These are phyloP conservation scores for Hirtodrosophila cameraria DNA, from an alignment of 2,888 invertebrate genomes.

Conservation along the genomic window DNA sequence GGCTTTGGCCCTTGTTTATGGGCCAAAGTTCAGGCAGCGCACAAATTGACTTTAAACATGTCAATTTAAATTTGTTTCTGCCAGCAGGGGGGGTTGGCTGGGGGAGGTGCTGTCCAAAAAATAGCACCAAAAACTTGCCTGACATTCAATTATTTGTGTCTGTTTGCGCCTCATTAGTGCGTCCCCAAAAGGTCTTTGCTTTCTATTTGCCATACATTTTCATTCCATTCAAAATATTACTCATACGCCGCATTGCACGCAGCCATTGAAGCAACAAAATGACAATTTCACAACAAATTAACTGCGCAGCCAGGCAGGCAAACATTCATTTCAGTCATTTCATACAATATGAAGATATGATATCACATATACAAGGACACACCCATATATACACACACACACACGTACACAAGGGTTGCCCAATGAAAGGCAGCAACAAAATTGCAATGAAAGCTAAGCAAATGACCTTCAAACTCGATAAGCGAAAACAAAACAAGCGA, in stretches of 20 bases:
- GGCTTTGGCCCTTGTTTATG: constrained; percentile 67
- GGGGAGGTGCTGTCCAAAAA: not conserved
- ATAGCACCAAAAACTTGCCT: not conserved
- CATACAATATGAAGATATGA: constrained; percentile 57
- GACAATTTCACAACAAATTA: constrained; percentile 80
- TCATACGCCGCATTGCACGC: constrained; percentile 74
- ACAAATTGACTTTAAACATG: constrained; percentile 76
- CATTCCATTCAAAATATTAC: constrained; percentile 61
- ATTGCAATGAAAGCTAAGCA: constrained; percentile 67
- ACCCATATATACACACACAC: constrained; percentile 7
- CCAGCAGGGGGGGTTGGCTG: no score
- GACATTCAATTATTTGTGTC: constrained; percentile 15
- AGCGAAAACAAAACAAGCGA: constrained; percentile 79
- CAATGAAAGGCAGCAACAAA: constrained; percentile 15
- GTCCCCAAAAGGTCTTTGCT: constrained; percentile 43
- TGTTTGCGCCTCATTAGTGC: constrained; percentile 65
- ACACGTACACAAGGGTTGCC: not conserved
- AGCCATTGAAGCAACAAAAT: constrained; percentile 74
- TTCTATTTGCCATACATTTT: constrained; percentile 32
- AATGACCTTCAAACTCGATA: constrained; percentile 80
- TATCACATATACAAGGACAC: constrained; percentile 50
- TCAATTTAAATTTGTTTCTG: constrained; percentile 62
- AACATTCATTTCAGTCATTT: constrained; percentile 46
- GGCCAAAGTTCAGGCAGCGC: constrained; percentile 53
- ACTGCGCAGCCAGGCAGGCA: constrained; percentile 67